Evolutionary conservation across 1,140 invertebrate genomes (phyloP), one percentile per base, ranked within the genome.

Genomic region (Penaeus vannamei): DNA sequence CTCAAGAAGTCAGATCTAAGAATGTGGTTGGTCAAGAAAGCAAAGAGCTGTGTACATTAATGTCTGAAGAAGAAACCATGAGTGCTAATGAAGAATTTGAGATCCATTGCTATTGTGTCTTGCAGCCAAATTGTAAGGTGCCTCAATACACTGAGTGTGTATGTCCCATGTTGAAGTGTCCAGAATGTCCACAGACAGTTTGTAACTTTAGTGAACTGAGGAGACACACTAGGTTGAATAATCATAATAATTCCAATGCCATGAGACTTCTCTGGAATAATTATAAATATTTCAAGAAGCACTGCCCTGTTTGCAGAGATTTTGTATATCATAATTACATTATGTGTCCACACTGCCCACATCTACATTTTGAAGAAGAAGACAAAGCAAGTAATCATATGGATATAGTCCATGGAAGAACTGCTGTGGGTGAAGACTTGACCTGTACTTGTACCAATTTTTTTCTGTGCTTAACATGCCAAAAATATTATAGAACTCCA

Each of bases 151-250:
- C 23, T 53, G 32, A 69, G 5, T 87, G 86, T 81, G 83, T 87
- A 22, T 87, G 86, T 83, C 86, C 86, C 23, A 20, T 87, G 22
- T 64, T 87, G 36, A 87, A 87, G 61, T 87, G 86, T 60, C 86
- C 86, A 10, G 62, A 59, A 1, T 87, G 86, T 53, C 86, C 86
- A 19, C 66, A 82, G 36, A 87, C 86, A 23, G 32, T 62, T 26
- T 26, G 61, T 23, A 87, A 46, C 36, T 87, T 82, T 36, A 69
- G 61, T 22, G 80, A 83, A n/a, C 80, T 87, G 66, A 62, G 86
- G 8, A 87, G 72, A 42, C 86, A 87, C 72, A 36, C 60, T 19
- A 87, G 86, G 32, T 19, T 80, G 26, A 87, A 83, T 59, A 36
- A 83, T 32, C 86, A 87, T 59, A 72, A 72, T 59, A 72, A n/a